Base-by-base conservation (phyloP, 2,888 invertebrate genomes). In the Callimorpha dominula region DNA sequence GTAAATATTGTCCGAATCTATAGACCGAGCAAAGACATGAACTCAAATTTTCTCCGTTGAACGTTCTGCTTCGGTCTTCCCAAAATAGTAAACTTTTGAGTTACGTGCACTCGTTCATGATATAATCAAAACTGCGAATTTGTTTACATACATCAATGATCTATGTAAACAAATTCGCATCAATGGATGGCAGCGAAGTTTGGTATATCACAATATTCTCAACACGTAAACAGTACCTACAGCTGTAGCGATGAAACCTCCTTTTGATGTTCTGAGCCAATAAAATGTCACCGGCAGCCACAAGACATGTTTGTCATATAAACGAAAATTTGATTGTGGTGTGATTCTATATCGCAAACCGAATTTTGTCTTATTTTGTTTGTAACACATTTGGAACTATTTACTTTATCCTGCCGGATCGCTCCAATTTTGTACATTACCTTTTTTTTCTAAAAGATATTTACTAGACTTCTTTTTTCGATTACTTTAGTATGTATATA, bases 91-190 rank as follows among this genome's bases (percentile, higher is more conserved):
- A 57, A 57, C 20, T 57, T 92, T 91, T 90, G 78, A 78, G 88
- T 89, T 91, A 90, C 91, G 91, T 91, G 87, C 87, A 79, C 80
- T 80, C 80, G 80, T 87, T 84, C 88, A 90, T 92, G 93, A 94
- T 95, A 90, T 91, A 93, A 94, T 94, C 94, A 94, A 92, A 94
- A 93, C 90, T 93, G 89, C 89, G 92, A 95, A 94, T 94, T 92
- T 94, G 93, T 93, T 94, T 94, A 93, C 93, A 92, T 92, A 4
- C 1, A 4, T 20, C 93, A 88, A n/a, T n/a, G n/a, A n/a, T n/a
- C n/a, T n/a, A n/a, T n/a, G n/a, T n/a, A n/a, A n/a, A n/a, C n/a
- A n/a, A n/a, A n/a, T n/a, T n/a, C n/a, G n/a, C n/a, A n/a, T n/a
- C n/a, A n/a, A n/a, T n/a, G n/a, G 84, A 84, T 20, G 77, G 80